These are phyloP conservation scores for Cremastobaeus sp. DNA, from an alignment of 2,888 invertebrate species.

Conservation along the genomic window DNA sequence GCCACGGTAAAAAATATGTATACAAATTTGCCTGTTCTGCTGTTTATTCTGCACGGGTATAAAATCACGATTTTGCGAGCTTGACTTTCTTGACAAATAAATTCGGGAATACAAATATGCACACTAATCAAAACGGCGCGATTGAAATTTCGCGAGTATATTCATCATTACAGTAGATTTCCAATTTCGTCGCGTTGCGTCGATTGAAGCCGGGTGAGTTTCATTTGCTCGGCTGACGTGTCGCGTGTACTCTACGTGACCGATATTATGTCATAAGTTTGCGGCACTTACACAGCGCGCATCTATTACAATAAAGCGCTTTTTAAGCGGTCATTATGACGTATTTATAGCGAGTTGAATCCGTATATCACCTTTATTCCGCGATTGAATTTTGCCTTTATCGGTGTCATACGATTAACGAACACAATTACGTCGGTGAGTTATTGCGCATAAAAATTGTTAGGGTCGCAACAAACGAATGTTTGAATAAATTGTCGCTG, in stretches of 20 bases:
- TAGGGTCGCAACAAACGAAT: slow-evolving; percentile 15
- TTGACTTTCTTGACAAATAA: slow-evolving; percentile 26
- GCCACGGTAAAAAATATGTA: no score
- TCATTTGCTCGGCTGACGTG: slow-evolving; percentile 36
- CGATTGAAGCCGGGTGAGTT: slow-evolving; percentile 28
- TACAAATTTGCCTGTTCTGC: no score
- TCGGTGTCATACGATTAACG: slow-evolving; percentile 43
- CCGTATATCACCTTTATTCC: slow-evolving; percentile 36
- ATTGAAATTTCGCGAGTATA: slow-evolving; percentile 27
- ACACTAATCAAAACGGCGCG: slow-evolving; percentile 18
- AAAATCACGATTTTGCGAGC: slow-evolving; percentile 5
- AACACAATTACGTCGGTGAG: slow-evolving; percentile 32
- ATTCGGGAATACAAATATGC: slow-evolving; percentile 33
- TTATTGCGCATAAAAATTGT: slow-evolving; percentile 38
- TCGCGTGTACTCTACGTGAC: slow-evolving; percentile 23
- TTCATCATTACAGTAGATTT: slow-evolving; percentile 39
- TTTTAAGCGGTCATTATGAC: slow-evolving; percentile 33
- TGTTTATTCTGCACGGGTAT: no score
- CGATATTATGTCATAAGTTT: slow-evolving; percentile 42
- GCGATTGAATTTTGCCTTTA: slow-evolving; percentile 47
- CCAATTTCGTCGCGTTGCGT: slow-evolving; percentile 32
- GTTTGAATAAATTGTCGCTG: slow-evolving; percentile 17
- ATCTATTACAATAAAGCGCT: slow-evolving; percentile 47
- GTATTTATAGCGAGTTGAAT: slow-evolving; percentile 48
- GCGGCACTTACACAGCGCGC: slow-evolving; percentile 30